phyloP scores from a whole-genome alignment of 2,113 vertebrate genomes.

The Amphilophus citrinellus region DNA sequence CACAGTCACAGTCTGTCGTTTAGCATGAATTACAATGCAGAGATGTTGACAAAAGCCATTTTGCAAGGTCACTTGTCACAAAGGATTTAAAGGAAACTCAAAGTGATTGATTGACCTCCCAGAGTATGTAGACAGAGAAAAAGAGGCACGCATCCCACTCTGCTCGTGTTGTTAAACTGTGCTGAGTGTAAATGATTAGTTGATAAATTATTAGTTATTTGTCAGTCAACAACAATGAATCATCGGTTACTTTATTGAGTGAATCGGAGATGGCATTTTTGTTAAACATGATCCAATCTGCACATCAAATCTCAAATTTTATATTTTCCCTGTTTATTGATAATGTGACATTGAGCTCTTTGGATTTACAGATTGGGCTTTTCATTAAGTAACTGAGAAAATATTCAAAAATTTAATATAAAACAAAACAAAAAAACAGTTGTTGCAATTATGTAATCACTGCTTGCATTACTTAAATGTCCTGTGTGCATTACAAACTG shows the following conservation, averaged over 20 bases:
- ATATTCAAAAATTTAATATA: background rate
- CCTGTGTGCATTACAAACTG: background rate
- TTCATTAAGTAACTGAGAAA: background rate
- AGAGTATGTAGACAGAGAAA: background rate
- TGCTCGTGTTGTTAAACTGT: constrained; percentile 1
- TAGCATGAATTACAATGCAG: constrained; percentile 66
- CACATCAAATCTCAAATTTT: background rate
- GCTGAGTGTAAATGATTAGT: background rate
- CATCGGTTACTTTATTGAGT: background rate
- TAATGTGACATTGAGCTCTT: background rate
- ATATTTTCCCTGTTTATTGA: background rate
- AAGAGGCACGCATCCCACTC: background rate
- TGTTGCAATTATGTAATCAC: background rate
- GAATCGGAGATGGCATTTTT: background rate
- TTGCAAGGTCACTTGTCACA: constrained; percentile 76
- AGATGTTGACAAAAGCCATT: constrained; percentile 70
- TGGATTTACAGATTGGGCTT: background rate
- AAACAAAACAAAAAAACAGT: background rate
- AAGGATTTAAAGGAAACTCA: constrained; percentile 65
- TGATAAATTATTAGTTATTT: constrained; percentile 10
- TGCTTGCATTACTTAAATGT: background rate
- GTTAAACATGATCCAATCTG: background rate
- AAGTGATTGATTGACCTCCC: constrained; percentile 63
- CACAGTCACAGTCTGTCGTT: constrained; percentile 48
- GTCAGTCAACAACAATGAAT: background rate